phyloP scores from a whole-genome alignment of 2,797 vertebrate genomes.

The Sus cebifrons region DNA sequence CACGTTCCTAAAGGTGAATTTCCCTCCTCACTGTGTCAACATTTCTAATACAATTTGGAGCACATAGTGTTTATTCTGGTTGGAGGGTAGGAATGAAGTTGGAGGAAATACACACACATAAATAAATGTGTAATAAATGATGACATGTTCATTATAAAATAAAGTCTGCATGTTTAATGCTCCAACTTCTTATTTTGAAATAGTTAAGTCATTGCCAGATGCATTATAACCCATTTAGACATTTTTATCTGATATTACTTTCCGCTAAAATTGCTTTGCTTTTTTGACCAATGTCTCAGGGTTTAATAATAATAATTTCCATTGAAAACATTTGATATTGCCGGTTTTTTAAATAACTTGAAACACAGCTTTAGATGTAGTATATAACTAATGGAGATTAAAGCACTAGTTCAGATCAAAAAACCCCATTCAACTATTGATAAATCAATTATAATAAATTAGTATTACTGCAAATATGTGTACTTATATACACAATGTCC shows the following conservation, averaged over 20 bases:
- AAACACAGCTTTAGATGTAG: not conserved
- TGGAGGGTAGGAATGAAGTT: not conserved
- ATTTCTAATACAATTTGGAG: constrained; percentile 53
- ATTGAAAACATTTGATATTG: not conserved
- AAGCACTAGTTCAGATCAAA: not conserved
- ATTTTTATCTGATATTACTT: constrained; percentile 22
- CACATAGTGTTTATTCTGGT: not conserved
- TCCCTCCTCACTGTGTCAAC: not conserved
- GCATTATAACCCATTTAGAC: constrained; percentile 48
- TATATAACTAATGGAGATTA: not conserved
- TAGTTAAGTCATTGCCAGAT: constrained; percentile 38
- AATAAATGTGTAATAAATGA: not conserved
- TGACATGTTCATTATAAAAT: not conserved
- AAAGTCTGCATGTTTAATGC: constrained; percentile 51
- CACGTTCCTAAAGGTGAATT: not conserved
- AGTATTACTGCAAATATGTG: not conserved
- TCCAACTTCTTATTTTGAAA: constrained; percentile 57
- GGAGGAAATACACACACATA: not conserved
- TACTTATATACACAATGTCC: not conserved
- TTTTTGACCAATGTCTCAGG: not conserved
- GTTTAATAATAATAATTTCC: not conserved
- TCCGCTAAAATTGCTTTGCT: constrained; percentile 34
- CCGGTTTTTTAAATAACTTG: not conserved
- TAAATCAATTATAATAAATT: not conserved
- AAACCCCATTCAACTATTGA: not conserved